Evolutionary conservation across 2,797 vertebrate species (phyloP).

Genomic region (Coccyzus lansbergi): DNA sequence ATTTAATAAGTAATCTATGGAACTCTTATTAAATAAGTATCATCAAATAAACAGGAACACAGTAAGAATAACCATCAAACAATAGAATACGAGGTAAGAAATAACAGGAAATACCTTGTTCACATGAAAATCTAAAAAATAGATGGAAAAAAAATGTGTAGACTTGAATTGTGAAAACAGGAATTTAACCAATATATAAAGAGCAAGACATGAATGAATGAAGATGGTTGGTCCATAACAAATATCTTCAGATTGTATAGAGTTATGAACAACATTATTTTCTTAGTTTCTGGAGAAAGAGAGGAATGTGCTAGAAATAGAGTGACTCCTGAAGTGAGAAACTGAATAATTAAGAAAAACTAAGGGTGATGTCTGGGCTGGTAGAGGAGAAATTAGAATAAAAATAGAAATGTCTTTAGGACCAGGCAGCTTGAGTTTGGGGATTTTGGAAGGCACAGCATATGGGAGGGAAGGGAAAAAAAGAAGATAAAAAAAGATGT

Average conservation of each 20-base stretch:
- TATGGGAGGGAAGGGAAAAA: not conserved
- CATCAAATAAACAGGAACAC: not conserved
- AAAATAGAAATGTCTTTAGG: conserved; percentile 42
- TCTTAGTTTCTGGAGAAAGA: not conserved
- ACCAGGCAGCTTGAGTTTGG: not conserved
- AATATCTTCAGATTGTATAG: not conserved
- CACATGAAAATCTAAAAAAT: not conserved
- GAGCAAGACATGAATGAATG: not conserved
- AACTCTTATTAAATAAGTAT: not conserved
- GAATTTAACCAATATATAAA: not conserved
- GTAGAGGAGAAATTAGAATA: conserved; percentile 17
- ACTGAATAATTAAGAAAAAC: conserved; percentile 29
- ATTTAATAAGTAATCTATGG: not conserved
- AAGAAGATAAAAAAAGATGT: not conserved
- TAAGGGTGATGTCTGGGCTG: not conserved
- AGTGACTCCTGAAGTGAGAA: conserved; percentile 23
- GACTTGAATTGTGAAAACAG: not conserved
- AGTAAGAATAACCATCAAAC: not conserved
- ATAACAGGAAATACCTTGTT: not conserved
- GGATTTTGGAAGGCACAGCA: not conserved
- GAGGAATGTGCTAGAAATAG: not conserved
- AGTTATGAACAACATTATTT: not conserved
- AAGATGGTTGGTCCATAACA: not conserved
- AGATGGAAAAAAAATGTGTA: not conserved
- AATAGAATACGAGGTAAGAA: not conserved